phyloP scores from a whole-genome alignment of 2,113 vertebrate genomes.

The Sminthopsis crassicaudata region DNA sequence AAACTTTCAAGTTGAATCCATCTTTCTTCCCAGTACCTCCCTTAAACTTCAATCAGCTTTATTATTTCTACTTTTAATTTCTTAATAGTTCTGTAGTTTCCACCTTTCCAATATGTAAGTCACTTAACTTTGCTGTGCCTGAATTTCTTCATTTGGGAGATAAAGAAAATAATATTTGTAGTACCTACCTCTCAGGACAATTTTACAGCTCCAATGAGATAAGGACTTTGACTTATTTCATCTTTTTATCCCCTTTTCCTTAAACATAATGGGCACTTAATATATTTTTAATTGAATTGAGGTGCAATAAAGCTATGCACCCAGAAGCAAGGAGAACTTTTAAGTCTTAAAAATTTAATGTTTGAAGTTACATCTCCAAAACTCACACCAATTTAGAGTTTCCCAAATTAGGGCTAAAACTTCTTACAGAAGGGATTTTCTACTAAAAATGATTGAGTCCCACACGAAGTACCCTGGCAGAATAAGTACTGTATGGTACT shows the following conservation, averaged over 20 bases:
- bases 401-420: slow-evolving; percentile 21
- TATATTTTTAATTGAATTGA: background rate
- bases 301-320: background rate
- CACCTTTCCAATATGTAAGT: background rate
- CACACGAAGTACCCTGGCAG: slow-evolving; percentile 20
- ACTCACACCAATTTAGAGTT: background rate
- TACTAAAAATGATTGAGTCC: slow-evolving; percentile 1
- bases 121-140: background rate
- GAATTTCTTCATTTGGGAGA: background rate
- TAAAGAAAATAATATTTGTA: background rate
- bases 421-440: slow-evolving; percentile 31
- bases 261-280: background rate
- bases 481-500: slow-evolving; percentile 39
- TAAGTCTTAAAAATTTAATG: background rate
- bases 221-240: background rate
- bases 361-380: slow-evolving; percentile 15
- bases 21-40: background rate
- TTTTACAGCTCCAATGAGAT: background rate
- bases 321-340: background rate
- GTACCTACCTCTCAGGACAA: background rate
- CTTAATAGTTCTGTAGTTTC: background rate
- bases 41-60: background rate
- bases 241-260: background rate
- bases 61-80: background rate
- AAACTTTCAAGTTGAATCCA: background rate